phyloP scores from a whole-genome alignment of 2,797 vertebrate species.

The Morelia viridis region DNA sequence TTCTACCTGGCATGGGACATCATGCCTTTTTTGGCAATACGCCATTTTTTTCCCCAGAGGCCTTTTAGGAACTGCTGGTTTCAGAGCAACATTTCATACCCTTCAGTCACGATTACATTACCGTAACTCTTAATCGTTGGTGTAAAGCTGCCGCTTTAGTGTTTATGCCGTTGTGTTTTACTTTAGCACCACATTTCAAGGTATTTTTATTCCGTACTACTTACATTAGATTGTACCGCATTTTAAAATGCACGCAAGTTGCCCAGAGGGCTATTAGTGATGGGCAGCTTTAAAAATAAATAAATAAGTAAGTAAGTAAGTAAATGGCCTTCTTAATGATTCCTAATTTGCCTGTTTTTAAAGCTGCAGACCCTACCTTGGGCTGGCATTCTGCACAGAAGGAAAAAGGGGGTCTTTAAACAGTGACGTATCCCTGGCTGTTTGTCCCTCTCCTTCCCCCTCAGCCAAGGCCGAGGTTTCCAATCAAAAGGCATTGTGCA shows the following conservation, averaged over 20 bases:
- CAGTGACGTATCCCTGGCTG: background rate
- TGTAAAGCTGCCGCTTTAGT: background rate
- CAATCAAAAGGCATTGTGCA: background rate
- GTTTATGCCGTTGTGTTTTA: background rate
- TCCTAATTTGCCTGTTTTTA: background rate
- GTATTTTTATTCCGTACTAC: background rate
- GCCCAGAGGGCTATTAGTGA: background rate
- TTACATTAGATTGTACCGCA: background rate
- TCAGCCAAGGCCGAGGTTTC: background rate
- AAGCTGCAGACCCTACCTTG: background rate
- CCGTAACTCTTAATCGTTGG: background rate
- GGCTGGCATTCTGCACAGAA: background rate
- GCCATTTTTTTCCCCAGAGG: background rate
- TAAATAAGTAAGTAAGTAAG: too few species aligned
- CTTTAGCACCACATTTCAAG: background rate
- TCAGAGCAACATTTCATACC: background rate
- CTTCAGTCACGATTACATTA: background rate
- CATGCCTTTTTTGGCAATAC: background rate
- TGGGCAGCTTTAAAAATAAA: background rate
- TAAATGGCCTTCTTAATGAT: background rate
- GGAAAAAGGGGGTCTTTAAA: background rate
- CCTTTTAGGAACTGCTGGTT: background rate
- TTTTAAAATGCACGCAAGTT: background rate
- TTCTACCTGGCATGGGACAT: background rate
- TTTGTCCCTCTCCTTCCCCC: background rate